These are phyloP conservation scores for Aurelia aurita DNA, from an alignment of 30 jellyfish, hydroid and myxozoan genomes.

Conservation along the genomic window DNA sequence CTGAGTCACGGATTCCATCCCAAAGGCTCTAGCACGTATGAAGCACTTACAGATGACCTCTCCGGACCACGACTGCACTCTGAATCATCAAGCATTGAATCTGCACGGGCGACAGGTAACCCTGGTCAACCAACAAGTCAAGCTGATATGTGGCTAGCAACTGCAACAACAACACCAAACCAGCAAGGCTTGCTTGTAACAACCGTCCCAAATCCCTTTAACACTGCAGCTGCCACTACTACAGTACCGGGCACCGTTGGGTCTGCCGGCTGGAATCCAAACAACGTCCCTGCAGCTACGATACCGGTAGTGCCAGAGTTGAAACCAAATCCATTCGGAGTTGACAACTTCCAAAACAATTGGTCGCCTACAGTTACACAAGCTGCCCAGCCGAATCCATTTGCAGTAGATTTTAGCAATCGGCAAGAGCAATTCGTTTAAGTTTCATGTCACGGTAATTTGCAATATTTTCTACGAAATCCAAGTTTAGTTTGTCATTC, in stretches of 20 bases:
- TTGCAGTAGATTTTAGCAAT: constrained; percentile 34
- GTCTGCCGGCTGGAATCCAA: constrained; percentile 60
- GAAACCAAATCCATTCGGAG: constrained; percentile 75
- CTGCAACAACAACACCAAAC: constrained; percentile 33
- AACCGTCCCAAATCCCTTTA: constrained; percentile 73
- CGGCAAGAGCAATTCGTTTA: constrained; percentile 74
- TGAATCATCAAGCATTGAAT: constrained; percentile 69
- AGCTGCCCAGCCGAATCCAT: constrained; percentile 64
- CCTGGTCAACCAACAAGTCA: constrained; percentile 27
- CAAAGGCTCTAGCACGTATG: constrained; percentile 88
- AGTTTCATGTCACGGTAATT: not conserved
- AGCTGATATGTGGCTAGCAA: constrained; percentile 78
- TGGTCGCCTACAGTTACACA: constrained; percentile 53
- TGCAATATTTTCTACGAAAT: constrained; percentile 35
- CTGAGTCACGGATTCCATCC: constrained; percentile 56
- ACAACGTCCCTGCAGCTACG: not conserved
- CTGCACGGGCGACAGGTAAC: constrained; percentile 34
- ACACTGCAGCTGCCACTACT: constrained; percentile 62
- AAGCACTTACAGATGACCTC: constrained; percentile 94
- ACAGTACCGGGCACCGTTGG: constrained; percentile 54
- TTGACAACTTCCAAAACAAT: constrained; percentile 33
- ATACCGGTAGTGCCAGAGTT: constrained; percentile 9
- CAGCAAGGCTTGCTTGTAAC: constrained; percentile 56
- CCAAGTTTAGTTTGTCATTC: too few species aligned
- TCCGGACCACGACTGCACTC: constrained; percentile 89